phyloP scores from a whole-genome alignment of 1,140 invertebrate genomes.

The Drosophila azteca region DNA sequence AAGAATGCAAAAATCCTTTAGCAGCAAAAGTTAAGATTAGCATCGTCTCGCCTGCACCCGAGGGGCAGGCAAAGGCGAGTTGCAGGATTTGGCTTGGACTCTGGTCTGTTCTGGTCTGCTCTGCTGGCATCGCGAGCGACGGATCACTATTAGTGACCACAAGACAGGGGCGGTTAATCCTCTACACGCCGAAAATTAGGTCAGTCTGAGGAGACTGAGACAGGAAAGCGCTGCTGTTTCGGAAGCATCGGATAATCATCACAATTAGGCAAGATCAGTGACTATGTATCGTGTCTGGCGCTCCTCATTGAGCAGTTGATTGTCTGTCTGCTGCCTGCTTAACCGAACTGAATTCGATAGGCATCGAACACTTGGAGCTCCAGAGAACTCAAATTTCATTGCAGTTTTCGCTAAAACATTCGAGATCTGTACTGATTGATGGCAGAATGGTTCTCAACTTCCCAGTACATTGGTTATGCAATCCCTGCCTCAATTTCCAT shows the following conservation, averaged over 20 bases:
- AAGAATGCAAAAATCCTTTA: conserved; percentile 58
- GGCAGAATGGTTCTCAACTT: too few relatives aligned
- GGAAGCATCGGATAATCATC: conserved; percentile 72
- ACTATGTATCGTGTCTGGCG: conserved; percentile 45
- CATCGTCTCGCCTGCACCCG: conserved; percentile 58
- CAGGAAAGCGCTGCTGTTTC: conserved; percentile 48
- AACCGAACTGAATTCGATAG: conserved; percentile 24
- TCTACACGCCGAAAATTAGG: conserved; percentile 61
- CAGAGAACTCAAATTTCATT: background rate
- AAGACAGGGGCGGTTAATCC: conserved; percentile 69
- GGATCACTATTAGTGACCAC: conserved; percentile 68
- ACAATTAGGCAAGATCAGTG: conserved; percentile 68
- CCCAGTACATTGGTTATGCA: too few relatives aligned
- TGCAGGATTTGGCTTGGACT: conserved; percentile 1
- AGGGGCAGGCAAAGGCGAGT: conserved; percentile 4
- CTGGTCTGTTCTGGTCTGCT: background rate
- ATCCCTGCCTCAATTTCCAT: conserved; percentile 21
- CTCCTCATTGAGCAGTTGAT: conserved; percentile 20
- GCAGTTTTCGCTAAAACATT: background rate
- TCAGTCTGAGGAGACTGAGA: conserved; percentile 43
- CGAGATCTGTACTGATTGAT: too few relatives aligned
- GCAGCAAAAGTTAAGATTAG: conserved; percentile 77
- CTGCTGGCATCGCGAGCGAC: conserved; percentile 1
- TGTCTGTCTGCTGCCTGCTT: conserved; percentile 13
- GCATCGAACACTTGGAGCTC: conserved; percentile 35